phyloP scores from a whole-genome alignment of 2,888 invertebrate genomes.

The Drosophila phalerata region DNA sequence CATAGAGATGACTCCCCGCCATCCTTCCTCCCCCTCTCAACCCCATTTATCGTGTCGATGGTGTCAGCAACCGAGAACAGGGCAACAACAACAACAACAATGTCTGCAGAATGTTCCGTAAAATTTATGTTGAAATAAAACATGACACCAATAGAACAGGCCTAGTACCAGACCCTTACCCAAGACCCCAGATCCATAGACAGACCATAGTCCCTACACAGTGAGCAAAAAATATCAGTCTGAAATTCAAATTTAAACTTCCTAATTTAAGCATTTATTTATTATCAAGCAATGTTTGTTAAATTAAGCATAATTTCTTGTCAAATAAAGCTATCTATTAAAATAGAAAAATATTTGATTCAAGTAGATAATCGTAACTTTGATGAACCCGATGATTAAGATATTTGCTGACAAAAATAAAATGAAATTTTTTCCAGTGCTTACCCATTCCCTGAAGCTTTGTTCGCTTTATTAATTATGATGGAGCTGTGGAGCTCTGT shows the following conservation, averaged over 20 bases:
- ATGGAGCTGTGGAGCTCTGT: conserved; percentile 9
- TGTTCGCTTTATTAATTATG: conserved; percentile 68
- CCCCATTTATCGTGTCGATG: conserved; percentile 7
- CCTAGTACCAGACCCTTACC: conserved; percentile 4
- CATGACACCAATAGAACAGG: conserved; percentile 48
- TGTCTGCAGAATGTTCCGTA: conserved; percentile 51
- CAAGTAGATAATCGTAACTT: no score
- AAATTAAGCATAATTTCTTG: background rate
- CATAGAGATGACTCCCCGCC: conserved; percentile 20
- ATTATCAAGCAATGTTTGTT: background rate
- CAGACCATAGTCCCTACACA: conserved; percentile 4
- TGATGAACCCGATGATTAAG: background rate
- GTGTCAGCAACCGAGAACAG: conserved; percentile 31
- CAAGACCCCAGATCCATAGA: conserved; percentile 17
- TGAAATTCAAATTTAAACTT: background rate
- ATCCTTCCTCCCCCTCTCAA: background rate
- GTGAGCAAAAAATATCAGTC: background rate
- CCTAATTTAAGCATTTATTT: background rate
- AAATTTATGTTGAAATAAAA: conserved; percentile 75
- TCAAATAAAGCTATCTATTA: no score
- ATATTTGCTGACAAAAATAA: background rate
- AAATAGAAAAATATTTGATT: no score
- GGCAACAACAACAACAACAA: conserved; percentile 14
- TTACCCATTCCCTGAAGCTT: background rate
- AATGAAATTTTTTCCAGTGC: background rate